Percentiles rank a stretch among this genome's conserved stretches.
Conservation (phyloP, 2,888 invertebrate species). For the Chrysolina oricalcia region DNA sequence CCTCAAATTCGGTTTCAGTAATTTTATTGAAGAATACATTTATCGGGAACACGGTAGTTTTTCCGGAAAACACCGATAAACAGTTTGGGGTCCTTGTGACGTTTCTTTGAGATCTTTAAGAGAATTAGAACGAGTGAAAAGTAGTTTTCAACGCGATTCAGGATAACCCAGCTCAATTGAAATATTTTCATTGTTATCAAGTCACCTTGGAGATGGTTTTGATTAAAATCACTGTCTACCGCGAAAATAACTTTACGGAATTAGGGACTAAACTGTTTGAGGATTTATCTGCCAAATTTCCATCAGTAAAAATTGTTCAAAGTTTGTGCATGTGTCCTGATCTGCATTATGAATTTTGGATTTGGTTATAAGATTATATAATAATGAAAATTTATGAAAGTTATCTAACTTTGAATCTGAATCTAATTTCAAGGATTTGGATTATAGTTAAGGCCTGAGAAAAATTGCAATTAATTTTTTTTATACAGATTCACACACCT, state of each 20-base stretch:
- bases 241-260: background rate
- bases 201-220: background rate
- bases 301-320: no score
- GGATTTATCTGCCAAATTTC: constrained; percentile 14
- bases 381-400: no score
- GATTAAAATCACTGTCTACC: background rate
- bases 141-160: constrained; percentile 8
- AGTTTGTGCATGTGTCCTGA: no score
- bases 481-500: no score
- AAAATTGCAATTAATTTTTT: no score
- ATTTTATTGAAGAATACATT: constrained; percentile 31
- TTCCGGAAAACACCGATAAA: background rate
- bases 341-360: no score
- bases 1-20: constrained; percentile 30
- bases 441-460: no score
- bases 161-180: background rate
- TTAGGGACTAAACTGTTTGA: background rate
- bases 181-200: constrained; percentile 17
- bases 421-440: no score
- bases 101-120: constrained; percentile 7
- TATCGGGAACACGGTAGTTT: background rate
- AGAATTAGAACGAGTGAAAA: background rate
- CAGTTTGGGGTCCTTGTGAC: background rate
- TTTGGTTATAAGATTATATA: no score
- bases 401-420: no score